Evolutionary conservation across 2,888 invertebrate genomes (phyloP).

Genomic region (Sarcophaga variegata): DNA sequence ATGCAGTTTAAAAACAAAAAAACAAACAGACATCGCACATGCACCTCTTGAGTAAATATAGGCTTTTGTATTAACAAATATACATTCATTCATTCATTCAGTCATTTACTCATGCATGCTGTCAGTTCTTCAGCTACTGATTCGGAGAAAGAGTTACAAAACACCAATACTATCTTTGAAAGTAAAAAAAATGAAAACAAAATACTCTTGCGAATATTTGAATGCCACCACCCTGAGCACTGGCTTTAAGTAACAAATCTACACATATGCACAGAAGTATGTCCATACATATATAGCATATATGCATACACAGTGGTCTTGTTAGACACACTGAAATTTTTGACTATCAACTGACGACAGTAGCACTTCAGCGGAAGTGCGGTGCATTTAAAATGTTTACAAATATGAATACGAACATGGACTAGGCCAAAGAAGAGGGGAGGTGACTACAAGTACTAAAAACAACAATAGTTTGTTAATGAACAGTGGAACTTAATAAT

Average conservation of each 20-base stretch:
- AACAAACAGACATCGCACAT: neutral
- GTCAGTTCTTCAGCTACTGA: neutral
- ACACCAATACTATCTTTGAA: neutral
- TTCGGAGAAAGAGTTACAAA: neutral
- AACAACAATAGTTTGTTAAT: no score
- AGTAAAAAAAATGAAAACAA: no score
- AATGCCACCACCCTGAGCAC: no score
- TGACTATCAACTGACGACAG: conserved; percentile 64
- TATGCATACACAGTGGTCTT: neutral
- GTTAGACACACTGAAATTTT: conserved; percentile 53
- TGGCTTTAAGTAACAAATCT: neutral
- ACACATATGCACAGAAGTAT: neutral
- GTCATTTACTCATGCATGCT: neutral
- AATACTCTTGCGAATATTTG: no score
- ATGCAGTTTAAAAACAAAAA: neutral
- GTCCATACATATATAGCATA: neutral
- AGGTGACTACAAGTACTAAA: no score
- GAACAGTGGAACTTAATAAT: no score
- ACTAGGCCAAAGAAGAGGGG: no score
- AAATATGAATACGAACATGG: conserved; percentile 22
- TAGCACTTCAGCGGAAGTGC: conserved; percentile 73
- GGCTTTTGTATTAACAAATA: neutral
- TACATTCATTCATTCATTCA: neutral
- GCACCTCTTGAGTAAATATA: neutral
- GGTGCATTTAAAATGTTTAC: conserved; percentile 69